Percentiles rank a stretch among this genome's conserved stretches.
These are phyloP conservation scores for Drosophila helvetica DNA, from an alignment of 2,888 invertebrate genomes.

Conservation along the genomic window DNA sequence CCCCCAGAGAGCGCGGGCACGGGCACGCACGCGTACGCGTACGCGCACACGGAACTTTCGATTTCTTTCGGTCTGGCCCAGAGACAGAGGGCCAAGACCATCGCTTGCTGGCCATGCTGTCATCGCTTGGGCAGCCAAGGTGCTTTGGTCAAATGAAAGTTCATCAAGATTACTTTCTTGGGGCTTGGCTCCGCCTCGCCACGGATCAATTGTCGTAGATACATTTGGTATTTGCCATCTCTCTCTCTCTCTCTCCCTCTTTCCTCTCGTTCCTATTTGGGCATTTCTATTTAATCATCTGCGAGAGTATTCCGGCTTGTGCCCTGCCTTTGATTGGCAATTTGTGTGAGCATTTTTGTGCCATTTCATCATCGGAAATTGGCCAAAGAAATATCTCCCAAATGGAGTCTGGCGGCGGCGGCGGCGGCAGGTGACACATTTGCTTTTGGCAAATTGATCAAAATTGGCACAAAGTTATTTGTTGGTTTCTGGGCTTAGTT, in stretches of 20 bases:
- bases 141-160: conserved; percentile 48
- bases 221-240: not conserved
- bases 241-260: conserved; percentile 17
- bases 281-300: conserved; percentile 43
- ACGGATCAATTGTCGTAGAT: conserved; percentile 32
- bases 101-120: conserved; percentile 55
- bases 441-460: conserved; percentile 10
- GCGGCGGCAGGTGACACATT: conserved; percentile 24
- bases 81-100: conserved; percentile 28
- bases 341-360: conserved; percentile 49
- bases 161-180: conserved; percentile 44
- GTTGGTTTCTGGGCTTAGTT: conserved; percentile 34
- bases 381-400: conserved; percentile 47
- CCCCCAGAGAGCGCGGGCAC: conserved; percentile 37
- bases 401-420: conserved; percentile 26
- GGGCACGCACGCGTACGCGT: conserved; percentile 7
- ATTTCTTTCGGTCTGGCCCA: conserved; percentile 71
- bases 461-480: conserved; percentile 53
- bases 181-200: conserved; percentile 30
- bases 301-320: not conserved
- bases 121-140: conserved; percentile 68
- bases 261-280: conserved; percentile 15
- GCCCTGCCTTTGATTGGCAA: conserved; percentile 12
- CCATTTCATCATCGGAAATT: conserved; percentile 73
- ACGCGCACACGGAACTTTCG: conserved; percentile 66